A percentile compares a stretch with the other conserved stretches of the same genome.
Conservation (phyloP, 2,888 invertebrate species). For the Lucinisca nassula region DNA sequence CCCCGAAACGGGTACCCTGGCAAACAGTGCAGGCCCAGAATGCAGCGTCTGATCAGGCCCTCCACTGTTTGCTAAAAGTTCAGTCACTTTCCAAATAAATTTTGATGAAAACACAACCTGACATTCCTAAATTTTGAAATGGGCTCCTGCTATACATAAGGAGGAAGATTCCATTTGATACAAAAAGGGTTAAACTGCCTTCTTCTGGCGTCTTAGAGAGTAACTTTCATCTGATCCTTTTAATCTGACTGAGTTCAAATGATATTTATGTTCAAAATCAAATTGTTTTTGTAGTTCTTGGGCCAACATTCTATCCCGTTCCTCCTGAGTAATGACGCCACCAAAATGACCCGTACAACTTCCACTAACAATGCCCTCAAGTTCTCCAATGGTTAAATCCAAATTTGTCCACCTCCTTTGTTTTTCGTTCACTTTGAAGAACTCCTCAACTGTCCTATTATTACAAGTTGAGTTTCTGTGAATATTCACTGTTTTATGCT, state of each 20-base stretch:
- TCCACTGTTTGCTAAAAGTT: too few relatives aligned
- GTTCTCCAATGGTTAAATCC: neutral
- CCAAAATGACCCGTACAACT: neutral
- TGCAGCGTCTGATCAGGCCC: too few relatives aligned
- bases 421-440: neutral
- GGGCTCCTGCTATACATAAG: too few relatives aligned
- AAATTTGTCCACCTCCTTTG: neutral
- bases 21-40: too few relatives aligned
- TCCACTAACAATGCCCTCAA: neutral
- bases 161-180: too few relatives aligned
- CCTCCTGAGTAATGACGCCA: constrained; percentile 40
- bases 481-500: neutral
- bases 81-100: too few relatives aligned
- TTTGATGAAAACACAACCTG: too few relatives aligned
- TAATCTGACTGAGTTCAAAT: constrained; percentile 53
- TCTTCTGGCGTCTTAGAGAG: constrained; percentile 33
- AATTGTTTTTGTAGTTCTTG: constrained; percentile 62
- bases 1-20: too few relatives aligned
- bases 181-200: neutral
- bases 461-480: neutral
- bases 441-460: neutral
- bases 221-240: constrained; percentile 61
- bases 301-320: constrained; percentile 50
- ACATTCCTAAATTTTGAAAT: too few relatives aligned
- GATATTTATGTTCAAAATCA: constrained; percentile 58